Conservation (phyloP, 1,140 invertebrate genomes). For the Scaptodrosophila lebanonensis region DNA sequence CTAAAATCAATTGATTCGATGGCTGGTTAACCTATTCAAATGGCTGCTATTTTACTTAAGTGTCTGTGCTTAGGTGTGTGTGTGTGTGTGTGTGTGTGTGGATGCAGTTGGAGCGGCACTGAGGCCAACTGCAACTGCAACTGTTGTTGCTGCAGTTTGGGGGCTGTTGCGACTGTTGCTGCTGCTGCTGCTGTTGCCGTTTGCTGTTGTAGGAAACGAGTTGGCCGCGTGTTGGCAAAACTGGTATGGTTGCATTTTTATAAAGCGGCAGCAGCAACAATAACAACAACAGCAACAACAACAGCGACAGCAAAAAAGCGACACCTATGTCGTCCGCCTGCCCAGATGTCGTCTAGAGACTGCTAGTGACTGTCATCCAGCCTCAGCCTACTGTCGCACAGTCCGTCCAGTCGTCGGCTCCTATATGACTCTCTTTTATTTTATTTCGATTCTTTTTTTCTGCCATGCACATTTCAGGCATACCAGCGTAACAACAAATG, state of each 20-base stretch:
- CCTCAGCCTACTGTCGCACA: constrained; percentile 29
- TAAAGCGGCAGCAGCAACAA: constrained; percentile 38
- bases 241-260: constrained; percentile 59
- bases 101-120: too few species aligned
- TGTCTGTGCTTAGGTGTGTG: too few species aligned
- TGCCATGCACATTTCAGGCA: constrained; percentile 40
- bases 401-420: not conserved
- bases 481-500: constrained; percentile 36
- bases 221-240: constrained; percentile 38
- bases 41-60: too few species aligned
- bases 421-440: not conserved
- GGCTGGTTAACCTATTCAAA: too few species aligned
- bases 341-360: not conserved
- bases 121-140: too few species aligned
- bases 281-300: constrained; percentile 25
- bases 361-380: constrained; percentile 39
- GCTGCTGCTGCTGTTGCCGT: too few species aligned
- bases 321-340: constrained; percentile 38
- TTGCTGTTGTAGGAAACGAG: not conserved
- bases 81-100: constrained; percentile 12
- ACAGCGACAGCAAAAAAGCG: constrained; percentile 31
- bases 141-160: too few species aligned
- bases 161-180: too few species aligned
- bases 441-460: constrained; percentile 29
- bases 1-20: too few species aligned